Percentiles rank a stretch among this genome's conserved stretches.
Evolutionary conservation across 2,888 invertebrate species (phyloP).

Genomic region (Ethmia dodecea): DNA sequence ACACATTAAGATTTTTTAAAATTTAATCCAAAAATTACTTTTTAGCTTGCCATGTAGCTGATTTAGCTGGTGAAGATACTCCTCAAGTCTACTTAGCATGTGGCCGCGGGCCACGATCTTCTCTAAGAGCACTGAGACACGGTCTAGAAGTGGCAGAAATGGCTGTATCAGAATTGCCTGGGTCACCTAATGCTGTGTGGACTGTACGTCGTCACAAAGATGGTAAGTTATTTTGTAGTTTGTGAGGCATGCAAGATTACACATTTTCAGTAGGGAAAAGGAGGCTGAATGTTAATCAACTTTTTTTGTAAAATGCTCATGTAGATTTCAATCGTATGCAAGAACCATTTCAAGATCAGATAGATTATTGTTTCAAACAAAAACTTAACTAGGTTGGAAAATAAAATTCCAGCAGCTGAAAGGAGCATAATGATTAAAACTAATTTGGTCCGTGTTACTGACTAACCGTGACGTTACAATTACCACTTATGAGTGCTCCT

Average conservation of each 20-base stretch:
- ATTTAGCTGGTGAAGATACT: constrained; percentile 98
- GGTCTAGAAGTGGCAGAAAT: constrained; percentile 99
- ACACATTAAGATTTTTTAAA: neutral
- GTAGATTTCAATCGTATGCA: too few relatives aligned
- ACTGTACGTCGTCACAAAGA: constrained; percentile 97
- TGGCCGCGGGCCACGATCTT: constrained; percentile 96
- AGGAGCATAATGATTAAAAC: constrained; percentile 69
- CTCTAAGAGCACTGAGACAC: constrained; percentile 94
- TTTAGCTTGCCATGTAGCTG: constrained; percentile 89
- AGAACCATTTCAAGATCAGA: too few relatives aligned
- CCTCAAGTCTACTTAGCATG: constrained; percentile 98
- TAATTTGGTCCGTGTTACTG: constrained; percentile 75
- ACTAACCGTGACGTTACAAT: constrained; percentile 66
- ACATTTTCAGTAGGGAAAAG: too few relatives aligned
- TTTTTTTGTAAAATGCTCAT: too few relatives aligned
- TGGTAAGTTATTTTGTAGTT: too few relatives aligned
- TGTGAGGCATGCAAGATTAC: too few relatives aligned
- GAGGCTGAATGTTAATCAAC: too few relatives aligned
- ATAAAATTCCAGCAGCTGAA: constrained; percentile 1
- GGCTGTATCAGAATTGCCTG: constrained; percentile 99
- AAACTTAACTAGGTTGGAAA: neutral
- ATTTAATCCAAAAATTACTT: neutral
- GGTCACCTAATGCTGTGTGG: constrained; percentile 99
- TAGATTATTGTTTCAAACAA: too few relatives aligned
- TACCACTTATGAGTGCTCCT: constrained; percentile 72